Evolutionary conservation across 1,140 invertebrate genomes (phyloP).

Genomic region (Globodera rostochiensis): DNA sequence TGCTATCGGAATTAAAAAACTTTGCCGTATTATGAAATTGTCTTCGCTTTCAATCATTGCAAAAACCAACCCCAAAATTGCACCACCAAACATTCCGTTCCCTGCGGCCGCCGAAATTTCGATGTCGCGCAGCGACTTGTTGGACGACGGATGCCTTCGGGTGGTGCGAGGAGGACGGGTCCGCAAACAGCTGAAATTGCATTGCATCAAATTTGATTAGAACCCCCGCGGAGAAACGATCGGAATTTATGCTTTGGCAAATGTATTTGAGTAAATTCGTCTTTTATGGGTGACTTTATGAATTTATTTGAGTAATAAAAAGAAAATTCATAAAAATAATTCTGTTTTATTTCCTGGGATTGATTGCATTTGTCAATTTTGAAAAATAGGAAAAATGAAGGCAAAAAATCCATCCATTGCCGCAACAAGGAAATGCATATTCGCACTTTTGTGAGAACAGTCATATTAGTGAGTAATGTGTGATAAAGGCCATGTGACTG

Average conservation of each 20-base stretch:
- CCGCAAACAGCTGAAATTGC: slow-evolving; percentile 4
- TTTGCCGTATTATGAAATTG: background rate
- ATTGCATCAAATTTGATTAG: background rate
- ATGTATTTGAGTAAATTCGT: too few species aligned
- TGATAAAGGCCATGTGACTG: background rate
- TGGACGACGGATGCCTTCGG: slow-evolving; percentile 1
- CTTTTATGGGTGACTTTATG: background rate
- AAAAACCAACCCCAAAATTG: background rate
- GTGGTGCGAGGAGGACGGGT: background rate
- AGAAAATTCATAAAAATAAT: background rate
- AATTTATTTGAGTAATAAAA: background rate
- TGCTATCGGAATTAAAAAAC: background rate
- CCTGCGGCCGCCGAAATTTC: background rate
- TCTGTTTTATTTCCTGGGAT: background rate
- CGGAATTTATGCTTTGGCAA: too few species aligned
- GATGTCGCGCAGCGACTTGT: background rate
- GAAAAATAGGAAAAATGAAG: too few species aligned
- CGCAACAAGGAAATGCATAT: background rate
- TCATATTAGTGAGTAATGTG: background rate
- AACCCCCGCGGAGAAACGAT: too few species aligned
- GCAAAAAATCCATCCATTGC: too few species aligned
- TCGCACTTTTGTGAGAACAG: background rate
- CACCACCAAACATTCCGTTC: background rate
- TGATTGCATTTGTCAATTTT: too few species aligned
- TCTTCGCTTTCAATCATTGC: too few species aligned